A percentile compares a stretch with the other conserved stretches of the same genome.
Conservation (phyloP, 2,797 vertebrate species). For the Okamejei kenojei region DNA sequence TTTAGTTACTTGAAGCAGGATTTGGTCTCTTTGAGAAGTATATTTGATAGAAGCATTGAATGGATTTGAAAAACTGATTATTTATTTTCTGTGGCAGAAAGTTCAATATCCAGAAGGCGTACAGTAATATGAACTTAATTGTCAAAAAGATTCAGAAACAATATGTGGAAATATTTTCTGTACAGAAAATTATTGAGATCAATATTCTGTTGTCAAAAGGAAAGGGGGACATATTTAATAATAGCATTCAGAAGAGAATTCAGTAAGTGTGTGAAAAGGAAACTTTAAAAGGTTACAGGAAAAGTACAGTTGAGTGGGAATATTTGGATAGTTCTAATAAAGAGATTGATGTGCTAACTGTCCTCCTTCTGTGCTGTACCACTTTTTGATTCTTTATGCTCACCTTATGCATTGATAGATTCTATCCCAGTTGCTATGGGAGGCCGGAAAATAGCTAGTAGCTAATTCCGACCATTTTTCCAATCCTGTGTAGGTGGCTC, state of each 20-base stretch:
- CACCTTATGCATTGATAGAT: background rate
- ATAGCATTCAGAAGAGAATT: background rate
- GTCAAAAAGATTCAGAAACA: background rate
- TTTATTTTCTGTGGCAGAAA: background rate
- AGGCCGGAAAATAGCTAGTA: background rate
- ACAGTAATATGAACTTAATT: background rate
- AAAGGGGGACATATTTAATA: background rate
- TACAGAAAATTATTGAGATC: background rate
- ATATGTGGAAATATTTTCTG: background rate
- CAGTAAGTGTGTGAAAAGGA: background rate
- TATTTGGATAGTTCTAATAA: background rate
- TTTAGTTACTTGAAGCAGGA: background rate
- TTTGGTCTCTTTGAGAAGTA: background rate
- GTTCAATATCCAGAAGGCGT: background rate
- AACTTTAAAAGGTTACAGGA: background rate
- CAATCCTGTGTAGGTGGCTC: background rate
- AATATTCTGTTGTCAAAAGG: background rate
- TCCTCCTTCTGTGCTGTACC: background rate
- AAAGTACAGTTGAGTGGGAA: background rate
- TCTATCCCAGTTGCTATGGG: background rate
- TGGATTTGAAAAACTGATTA: background rate
- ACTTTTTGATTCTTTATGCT: background rate
- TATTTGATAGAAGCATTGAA: background rate
- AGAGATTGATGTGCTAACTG: background rate
- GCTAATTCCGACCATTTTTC: background rate